Conservation (phyloP, 2,888 invertebrate species). For the Leptinotarsa tumamoca region DNA sequence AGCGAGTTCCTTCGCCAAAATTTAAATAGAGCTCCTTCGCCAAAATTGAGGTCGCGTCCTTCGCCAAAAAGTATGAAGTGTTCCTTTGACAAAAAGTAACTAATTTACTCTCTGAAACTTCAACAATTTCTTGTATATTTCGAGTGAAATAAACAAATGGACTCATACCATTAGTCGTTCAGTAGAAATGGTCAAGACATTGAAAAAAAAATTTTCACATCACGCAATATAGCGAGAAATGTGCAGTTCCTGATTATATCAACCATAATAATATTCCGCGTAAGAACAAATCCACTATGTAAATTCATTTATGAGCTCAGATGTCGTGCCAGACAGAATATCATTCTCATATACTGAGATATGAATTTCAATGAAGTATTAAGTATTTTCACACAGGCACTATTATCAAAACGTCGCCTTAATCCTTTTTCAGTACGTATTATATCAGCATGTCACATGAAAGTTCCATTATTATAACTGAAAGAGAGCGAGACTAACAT, state of each 20-base stretch:
- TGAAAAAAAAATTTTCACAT: too few relatives aligned
- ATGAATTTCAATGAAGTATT: not conserved
- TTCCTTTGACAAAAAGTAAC: too few relatives aligned
- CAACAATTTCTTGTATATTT: too few relatives aligned
- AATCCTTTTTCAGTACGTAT: not conserved
- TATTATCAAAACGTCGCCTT: not conserved
- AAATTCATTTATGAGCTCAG: not conserved
- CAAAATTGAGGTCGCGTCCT: too few relatives aligned
- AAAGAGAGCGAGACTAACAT: slow-evolving; percentile 8
- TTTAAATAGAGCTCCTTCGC: too few relatives aligned
- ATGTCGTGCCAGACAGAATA: slow-evolving; percentile 7
- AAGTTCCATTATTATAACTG: slow-evolving; percentile 18
- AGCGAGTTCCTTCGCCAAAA: too few relatives aligned
- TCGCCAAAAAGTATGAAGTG: too few relatives aligned
- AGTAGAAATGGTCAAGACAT: too few relatives aligned
- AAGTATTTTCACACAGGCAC: not conserved
- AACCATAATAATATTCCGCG: not conserved
- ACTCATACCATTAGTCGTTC: too few relatives aligned
- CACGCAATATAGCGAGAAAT: too few relatives aligned
- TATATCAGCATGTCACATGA: slow-evolving; percentile 20
- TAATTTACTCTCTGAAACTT: too few relatives aligned
- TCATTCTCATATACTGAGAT: not conserved
- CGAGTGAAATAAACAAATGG: too few relatives aligned
- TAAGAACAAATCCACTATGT: not conserved
- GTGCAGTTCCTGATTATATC: not conserved